phyloP scores from a whole-genome alignment of 2,113 vertebrate genomes.

The Megaleporinus macrocephalus region DNA sequence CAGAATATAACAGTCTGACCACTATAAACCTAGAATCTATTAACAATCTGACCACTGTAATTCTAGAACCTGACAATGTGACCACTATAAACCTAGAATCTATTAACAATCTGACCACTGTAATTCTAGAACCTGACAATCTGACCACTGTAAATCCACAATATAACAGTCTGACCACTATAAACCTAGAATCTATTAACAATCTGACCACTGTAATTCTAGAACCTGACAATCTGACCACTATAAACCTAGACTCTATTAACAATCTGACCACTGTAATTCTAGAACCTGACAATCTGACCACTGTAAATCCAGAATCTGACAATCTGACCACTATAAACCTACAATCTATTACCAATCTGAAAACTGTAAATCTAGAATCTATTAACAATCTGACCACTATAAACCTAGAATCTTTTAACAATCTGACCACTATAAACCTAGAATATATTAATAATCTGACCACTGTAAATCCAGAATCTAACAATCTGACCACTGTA shows the following conservation, averaged over 20 bases:
- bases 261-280: neutral
- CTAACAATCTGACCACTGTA: neutral
- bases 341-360: neutral
- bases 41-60: neutral
- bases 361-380: neutral
- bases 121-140: neutral
- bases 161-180: neutral
- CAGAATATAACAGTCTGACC: neutral
- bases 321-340: neutral
- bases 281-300: neutral
- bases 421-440: neutral
- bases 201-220: neutral
- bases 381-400: neutral
- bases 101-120: neutral
- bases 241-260: neutral
- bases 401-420: neutral
- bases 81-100: neutral
- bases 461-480: neutral
- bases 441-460: neutral
- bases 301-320: neutral
- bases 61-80: neutral
- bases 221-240: neutral
- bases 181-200: neutral
- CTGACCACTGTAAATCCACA: neutral
- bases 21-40: neutral